Percentiles rank a stretch among this genome's conserved stretches.
Conservation (phyloP, 2,888 invertebrate species). For the Hypsopygia costalis region DNA sequence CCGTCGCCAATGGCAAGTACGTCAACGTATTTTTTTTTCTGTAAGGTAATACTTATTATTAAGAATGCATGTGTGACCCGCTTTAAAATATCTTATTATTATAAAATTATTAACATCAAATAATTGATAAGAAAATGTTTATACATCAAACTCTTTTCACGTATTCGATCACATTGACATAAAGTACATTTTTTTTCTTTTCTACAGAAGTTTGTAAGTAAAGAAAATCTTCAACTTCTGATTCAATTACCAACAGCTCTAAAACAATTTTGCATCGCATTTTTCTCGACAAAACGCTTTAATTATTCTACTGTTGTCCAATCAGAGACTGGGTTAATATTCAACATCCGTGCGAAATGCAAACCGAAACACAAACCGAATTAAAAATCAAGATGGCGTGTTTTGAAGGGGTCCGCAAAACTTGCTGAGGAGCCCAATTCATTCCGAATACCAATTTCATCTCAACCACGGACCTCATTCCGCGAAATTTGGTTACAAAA, state of each 20-base stretch:
- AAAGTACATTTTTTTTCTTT: no score
- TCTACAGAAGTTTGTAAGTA: no score
- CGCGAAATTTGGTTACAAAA: constrained; percentile 75
- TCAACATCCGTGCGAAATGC: constrained; percentile 39
- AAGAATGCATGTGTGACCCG: no score
- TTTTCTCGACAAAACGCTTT: constrained; percentile 15
- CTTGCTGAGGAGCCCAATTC: constrained; percentile 57
- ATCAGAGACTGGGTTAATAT: constrained; percentile 37
- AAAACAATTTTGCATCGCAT: constrained; percentile 9
- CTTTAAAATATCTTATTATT: no score
- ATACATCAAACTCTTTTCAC: no score
- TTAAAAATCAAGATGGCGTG: constrained; percentile 60
- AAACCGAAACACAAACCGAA: constrained; percentile 47
- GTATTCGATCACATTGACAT: no score
- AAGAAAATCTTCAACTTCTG: not conserved
- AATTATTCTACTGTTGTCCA: constrained; percentile 35
- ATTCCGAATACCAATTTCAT: constrained; percentile 75
- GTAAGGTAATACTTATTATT: no score
- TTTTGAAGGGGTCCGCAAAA: constrained; percentile 43
- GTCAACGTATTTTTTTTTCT: no score
- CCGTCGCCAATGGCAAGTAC: no score
- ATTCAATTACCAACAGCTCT: constrained; percentile 6
- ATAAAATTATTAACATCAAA: no score
- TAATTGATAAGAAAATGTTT: no score
- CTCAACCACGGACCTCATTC: constrained; percentile 70